phyloP scores from a whole-genome alignment of 1,140 invertebrate genomes.

The Cheumatopsyche charites region DNA sequence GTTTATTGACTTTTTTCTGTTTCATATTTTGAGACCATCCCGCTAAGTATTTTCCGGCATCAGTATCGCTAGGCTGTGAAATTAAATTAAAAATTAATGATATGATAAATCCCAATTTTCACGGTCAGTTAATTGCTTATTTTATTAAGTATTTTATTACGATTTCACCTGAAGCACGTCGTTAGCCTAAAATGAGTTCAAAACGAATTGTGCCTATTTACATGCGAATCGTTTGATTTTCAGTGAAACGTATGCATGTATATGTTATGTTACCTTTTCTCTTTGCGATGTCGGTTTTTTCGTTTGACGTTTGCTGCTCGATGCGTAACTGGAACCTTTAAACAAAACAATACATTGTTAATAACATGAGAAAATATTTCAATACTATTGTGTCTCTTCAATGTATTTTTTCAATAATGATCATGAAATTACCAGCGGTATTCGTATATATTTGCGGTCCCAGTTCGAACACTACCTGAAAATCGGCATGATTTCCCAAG shows the following conservation, averaged over 20 bases:
- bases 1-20: slow-evolving; percentile 20
- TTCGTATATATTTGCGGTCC: slow-evolving; percentile 76
- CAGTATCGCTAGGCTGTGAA: slow-evolving; percentile 6
- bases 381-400: no score
- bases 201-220: background rate
- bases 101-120: background rate
- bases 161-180: background rate
- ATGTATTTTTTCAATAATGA: no score
- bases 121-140: slow-evolving; percentile 16
- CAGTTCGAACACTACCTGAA: slow-evolving; percentile 77
- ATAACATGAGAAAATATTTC: background rate
- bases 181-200: slow-evolving; percentile 5
- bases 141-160: no score
- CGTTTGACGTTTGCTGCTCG: slow-evolving; percentile 42
- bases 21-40: slow-evolving; percentile 42
- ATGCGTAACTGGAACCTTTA: slow-evolving; percentile 37
- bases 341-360: slow-evolving; percentile 18
- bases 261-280: slow-evolving; percentile 21
- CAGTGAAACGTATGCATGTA: background rate
- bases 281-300: slow-evolving; percentile 1
- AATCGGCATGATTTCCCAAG: slow-evolving; percentile 79
- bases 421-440: slow-evolving; percentile 61
- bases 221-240: background rate
- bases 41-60: slow-evolving; percentile 36
- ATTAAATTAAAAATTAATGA: slow-evolving; percentile 1